Conservation (phyloP, 1,140 invertebrate genomes). For the Venturia canescens region DNA sequence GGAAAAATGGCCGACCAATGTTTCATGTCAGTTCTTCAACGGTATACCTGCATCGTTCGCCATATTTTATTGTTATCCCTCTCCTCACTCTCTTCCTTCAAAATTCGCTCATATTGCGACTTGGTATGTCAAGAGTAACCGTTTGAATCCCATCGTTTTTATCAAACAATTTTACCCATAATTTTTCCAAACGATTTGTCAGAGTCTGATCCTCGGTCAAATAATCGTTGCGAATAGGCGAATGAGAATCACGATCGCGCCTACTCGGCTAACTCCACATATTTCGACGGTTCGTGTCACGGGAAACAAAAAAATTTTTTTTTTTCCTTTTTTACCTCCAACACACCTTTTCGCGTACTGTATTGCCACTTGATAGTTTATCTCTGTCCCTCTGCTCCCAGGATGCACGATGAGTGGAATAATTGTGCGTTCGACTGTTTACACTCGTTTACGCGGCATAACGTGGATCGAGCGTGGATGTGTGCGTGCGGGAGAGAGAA, state of each 20-base stretch:
- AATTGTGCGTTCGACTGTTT: neutral
- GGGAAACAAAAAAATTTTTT: slow-evolving; percentile 34
- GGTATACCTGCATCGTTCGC: slow-evolving; percentile 20
- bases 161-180: too few relatives aligned
- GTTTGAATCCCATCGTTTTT: too few relatives aligned
- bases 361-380: neutral
- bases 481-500: neutral
- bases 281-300: slow-evolving; percentile 10
- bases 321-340: neutral
- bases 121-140: neutral
- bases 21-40: neutral
- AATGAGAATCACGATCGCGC: neutral
- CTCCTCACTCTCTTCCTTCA: slow-evolving; percentile 14
- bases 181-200: too few relatives aligned
- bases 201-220: too few relatives aligned
- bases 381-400: neutral
- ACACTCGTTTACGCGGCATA: neutral
- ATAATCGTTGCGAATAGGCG: too few relatives aligned
- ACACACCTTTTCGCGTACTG: neutral
- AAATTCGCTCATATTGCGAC: neutral
- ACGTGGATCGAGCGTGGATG: neutral
- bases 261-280: too few relatives aligned
- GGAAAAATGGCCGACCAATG: neutral
- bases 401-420: neutral
- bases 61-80: slow-evolving; percentile 46